phyloP scores from a whole-genome alignment of 92 coral and sea anemone species.

The Epizoanthus stellaris region DNA sequence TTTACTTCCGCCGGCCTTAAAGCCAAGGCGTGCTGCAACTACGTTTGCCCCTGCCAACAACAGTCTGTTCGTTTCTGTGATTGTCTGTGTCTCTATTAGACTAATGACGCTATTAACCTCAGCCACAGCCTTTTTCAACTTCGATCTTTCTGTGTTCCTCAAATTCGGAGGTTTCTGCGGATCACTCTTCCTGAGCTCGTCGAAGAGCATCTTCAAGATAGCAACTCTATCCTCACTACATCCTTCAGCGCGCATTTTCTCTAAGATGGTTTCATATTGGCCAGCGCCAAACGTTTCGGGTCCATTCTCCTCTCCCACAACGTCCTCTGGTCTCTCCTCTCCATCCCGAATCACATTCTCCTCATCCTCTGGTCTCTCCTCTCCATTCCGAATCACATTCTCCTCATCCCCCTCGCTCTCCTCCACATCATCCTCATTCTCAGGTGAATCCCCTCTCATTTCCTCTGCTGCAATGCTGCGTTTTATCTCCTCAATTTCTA shows the following conservation, averaged over 20 bases:
- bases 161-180: constrained; percentile 16
- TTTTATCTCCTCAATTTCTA: constrained; percentile 53
- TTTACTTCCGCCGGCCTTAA: constrained; percentile 33
- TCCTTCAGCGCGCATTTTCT: constrained; percentile 26
- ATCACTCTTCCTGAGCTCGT: constrained; percentile 35
- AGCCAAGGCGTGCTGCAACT: constrained; percentile 44
- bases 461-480: constrained; percentile 21
- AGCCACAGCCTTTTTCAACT: constrained; percentile 39
- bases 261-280: constrained; percentile 33
- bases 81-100: constrained; percentile 43
- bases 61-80: constrained; percentile 50
- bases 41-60: constrained; percentile 46
- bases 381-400: background rate
- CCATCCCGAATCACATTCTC: background rate
- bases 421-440: too few species aligned
- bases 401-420: too few species aligned
- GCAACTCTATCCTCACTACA: constrained; percentile 28
- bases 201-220: constrained; percentile 42
- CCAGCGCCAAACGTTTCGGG: constrained; percentile 23
- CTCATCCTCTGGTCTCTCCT: constrained; percentile 9
- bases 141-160: constrained; percentile 40
- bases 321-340: constrained; percentile 8
- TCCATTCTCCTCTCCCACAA: constrained; percentile 4
- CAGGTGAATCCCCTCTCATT: too few species aligned
- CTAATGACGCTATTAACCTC: constrained; percentile 48